Evolutionary conservation across 2,888 invertebrate species (phyloP), one percentile per base, ranked within the genome.

Genomic region (Pecten maximus): DNA sequence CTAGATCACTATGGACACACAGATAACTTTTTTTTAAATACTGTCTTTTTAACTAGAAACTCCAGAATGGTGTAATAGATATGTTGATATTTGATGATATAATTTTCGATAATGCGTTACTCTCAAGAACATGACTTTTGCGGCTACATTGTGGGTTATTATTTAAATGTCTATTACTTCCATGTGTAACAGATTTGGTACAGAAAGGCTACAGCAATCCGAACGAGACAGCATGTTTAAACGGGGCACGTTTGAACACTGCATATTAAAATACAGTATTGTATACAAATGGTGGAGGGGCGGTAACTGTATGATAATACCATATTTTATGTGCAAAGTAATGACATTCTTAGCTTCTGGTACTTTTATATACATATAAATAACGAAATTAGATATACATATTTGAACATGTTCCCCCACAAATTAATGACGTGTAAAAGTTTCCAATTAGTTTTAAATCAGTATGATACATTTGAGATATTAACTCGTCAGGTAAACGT

Each of bases 341-440:
- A 74, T 74, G 74, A 35, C 28, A 74, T 4, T 12, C 12, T 35
- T 35, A 35, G 74, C 35, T 8, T 28, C 74, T 35, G 74, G 35
- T 74, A 6, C 28, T 8, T 74, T 74, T 74, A 74, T 35, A 35
- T 35, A 28, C 35, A 35, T 74, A 15, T 74, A 74, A 35, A 74
- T 74, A 74, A 74, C 28, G 35, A 74, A 74, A 74, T 74, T 35
- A 74, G 28, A 35, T 23, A 74, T 74, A 74, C 74, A 74, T 74
- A 74, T 74, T 8, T 35, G 74, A 74, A 74, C 74, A 35, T 74
- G 74, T 74, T 74, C 35, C 74, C 6, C 74, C 10, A 74, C 74
- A 74, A 74, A 74, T 74, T 74, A 74, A 74, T 74, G 74, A 15
- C 1, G 74, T 74, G 74, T 74, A 74, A 74, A 60, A 74, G 23